Evolutionary conservation across 2,113 vertebrate species (phyloP), one percentile per base, ranked within the genome.

Genomic region (Lepus americanus): DNA sequence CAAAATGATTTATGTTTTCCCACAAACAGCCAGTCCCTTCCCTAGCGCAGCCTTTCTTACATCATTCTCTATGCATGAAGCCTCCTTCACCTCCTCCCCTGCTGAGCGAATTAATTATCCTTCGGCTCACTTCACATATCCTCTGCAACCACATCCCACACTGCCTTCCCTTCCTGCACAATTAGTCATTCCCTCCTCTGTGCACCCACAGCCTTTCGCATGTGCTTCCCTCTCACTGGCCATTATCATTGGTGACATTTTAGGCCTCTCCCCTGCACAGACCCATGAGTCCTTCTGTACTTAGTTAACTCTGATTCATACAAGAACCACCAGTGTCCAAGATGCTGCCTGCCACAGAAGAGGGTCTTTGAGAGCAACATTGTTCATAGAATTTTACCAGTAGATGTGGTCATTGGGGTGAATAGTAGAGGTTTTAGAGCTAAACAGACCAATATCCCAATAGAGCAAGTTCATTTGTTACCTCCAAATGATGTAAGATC

Each of bases 21-120:
- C 53, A 66, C 49, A 44, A 89, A 67, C 14, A 27, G 49, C 23
- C 36, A 36, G 31, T 25, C 31, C 16, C 74, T 61, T 84, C n/a
- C 14, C 27, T 25, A 44, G 10, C 39, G 78, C n/a, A 59, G 92
- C 6, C 9, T 79, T 72, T 69, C 31, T 61, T 9, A 11, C 59
- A 39, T 39, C 33, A 64, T 72, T 83, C 12, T 51, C 83, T 91
- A 31, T 78, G 63, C 44, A 31, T 1, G 25, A 39, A 66, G 66
- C 22, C 13, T 70, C 63, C 51, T 87, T 83, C 9, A 33, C 44
- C 10, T 25, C 22, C 70, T 82, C 61, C 72, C 39, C 29, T 27
- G 55, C 36, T n/a, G 79, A 61, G 20, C 55, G 84, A 95, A 66
- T 87, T 79, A 74, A 86, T 95, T 91, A 89, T 44, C 80, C 72